These are phyloP conservation scores for Cyphomyrus discorhynchus DNA, from an alignment of 2,113 vertebrate genomes.

Conservation along the genomic window DNA sequence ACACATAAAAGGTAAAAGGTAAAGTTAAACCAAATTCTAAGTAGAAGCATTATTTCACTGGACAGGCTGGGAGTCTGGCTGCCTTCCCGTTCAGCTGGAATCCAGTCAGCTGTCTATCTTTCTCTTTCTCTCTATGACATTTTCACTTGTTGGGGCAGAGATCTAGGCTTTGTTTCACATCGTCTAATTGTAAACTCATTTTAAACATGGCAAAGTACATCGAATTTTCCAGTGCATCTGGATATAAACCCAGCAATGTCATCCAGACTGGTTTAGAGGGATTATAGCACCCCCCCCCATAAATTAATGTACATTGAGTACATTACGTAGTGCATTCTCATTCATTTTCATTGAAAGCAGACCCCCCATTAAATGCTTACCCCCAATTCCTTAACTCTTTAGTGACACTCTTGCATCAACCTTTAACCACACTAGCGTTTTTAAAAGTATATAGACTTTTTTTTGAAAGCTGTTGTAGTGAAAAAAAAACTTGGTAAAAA, in stretches of 20 bases:
- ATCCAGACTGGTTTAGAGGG: background rate
- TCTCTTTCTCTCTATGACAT: background rate
- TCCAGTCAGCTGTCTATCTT: slow-evolving; percentile 42
- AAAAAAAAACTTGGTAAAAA: background rate
- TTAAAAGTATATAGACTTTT: background rate
- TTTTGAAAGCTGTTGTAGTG: background rate
- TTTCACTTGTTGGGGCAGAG: background rate
- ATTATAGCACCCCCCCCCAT: background rate
- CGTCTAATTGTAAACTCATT: slow-evolving; percentile 9
- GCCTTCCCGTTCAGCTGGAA: slow-evolving; percentile 43
- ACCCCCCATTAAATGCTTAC: background rate
- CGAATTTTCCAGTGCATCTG: background rate
- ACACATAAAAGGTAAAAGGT: slow-evolving; percentile 20
- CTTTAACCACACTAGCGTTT: background rate
- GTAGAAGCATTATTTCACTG: slow-evolving; percentile 47
- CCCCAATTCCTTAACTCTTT: background rate
- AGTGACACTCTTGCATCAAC: background rate
- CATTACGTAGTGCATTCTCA: background rate
- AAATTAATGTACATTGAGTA: background rate
- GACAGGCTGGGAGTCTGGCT: slow-evolving; percentile 38
- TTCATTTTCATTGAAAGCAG: background rate
- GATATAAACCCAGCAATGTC: background rate
- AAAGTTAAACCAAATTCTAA: slow-evolving; percentile 43
- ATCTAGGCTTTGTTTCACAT: slow-evolving; percentile 31
- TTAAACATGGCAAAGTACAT: background rate